Base-by-base conservation (phyloP, 1,140 invertebrate species). In the Eriocheir sinensis region DNA sequence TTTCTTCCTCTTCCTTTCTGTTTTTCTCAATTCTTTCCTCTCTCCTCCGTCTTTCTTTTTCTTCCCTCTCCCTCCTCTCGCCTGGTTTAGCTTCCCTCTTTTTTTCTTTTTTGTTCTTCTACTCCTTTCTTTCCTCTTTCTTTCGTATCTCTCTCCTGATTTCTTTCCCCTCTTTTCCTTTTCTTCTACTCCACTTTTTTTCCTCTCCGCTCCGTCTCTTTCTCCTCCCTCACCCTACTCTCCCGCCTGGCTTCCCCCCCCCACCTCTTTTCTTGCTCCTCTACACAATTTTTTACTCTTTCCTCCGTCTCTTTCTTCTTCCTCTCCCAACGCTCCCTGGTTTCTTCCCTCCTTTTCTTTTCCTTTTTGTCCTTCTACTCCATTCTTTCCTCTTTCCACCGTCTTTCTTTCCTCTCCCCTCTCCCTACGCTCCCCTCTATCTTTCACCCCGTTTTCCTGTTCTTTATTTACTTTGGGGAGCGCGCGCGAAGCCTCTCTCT, bases 131-230 rank as follows among this genome's bases (percentile, higher is more conserved):
- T 86, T 15, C 34, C 32, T 86, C 83, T 86, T 34, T 86, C 83
- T 86, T 34, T 34, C 83, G 98, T 97, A 96, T 98, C 98, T 94
- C 98, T 97, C 38, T 98, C 96, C n/a, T n/a, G n/a, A n/a, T 96
- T 99, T 98, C 96, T 99, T 96, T 96, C 98, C 98, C 96, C 83
- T 34, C 83, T 34, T 34, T 34, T 0, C 83, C 32, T 86, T 34
- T 86, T 34, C 0, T 34, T 86, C 83, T 2, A 17, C 34, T 34
- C 34, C 83, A n/a, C n/a, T n/a, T n/a, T n/a, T n/a, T n/a, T n/a
- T n/a, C n/a, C n/a, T n/a, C n/a, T n/a, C n/a, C n/a, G n/a, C n/a
- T n/a, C n/a, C n/a, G n/a, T n/a, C n/a, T n/a, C n/a, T n/a, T n/a
- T n/a, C n/a, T n/a, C n/a, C n/a, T n/a, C n/a, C n/a, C n/a, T n/a